phyloP scores from a whole-genome alignment of 2,797 vertebrate genomes.

The Graptemys geographica region DNA sequence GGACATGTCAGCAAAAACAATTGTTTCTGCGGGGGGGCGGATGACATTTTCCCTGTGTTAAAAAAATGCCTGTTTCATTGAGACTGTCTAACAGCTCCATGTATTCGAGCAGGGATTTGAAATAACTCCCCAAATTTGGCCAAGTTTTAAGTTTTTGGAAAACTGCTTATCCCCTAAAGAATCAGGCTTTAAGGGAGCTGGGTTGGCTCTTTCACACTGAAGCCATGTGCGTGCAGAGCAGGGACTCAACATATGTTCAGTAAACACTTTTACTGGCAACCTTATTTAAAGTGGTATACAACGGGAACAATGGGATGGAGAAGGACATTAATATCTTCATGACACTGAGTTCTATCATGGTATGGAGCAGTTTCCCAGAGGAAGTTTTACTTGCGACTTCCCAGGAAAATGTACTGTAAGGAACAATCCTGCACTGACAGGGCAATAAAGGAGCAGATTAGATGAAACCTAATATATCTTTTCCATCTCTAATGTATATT shows the following conservation, averaged over 20 bases:
- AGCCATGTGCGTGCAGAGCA: background rate
- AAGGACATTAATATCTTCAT: background rate
- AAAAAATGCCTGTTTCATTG: background rate
- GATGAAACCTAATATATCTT: background rate
- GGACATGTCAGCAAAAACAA: background rate
- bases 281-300: background rate
- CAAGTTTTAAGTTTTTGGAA: background rate
- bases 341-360: background rate
- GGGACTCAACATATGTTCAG: background rate
- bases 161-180: background rate
- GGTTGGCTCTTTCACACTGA: no score
- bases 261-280: background rate
- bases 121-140: background rate
- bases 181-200: no score
- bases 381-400: background rate
- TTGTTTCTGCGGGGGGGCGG: background rate
- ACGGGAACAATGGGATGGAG: background rate
- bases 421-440: background rate
- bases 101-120: background rate
- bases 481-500: background rate
- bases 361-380: background rate
- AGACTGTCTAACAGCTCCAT: background rate
- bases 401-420: accelerated
- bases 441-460: background rate
- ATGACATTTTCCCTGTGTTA: no score